Conservation (phyloP, 2,888 invertebrate species). For the Shargacucullia verbasci region DNA sequence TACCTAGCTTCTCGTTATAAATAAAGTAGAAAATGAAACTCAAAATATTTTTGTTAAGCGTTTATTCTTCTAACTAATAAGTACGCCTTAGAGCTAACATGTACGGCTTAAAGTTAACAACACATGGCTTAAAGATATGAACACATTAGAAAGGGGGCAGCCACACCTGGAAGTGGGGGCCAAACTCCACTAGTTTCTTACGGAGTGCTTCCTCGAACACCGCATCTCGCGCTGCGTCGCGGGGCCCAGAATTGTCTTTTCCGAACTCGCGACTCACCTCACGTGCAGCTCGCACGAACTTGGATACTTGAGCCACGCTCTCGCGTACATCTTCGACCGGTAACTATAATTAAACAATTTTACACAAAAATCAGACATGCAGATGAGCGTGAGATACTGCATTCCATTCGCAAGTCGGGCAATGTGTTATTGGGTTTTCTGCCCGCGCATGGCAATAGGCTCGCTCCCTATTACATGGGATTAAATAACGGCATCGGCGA, state of each 20-base stretch:
- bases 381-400: no score
- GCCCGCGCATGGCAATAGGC: no score
- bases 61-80: slow-evolving; percentile 61
- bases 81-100: slow-evolving; percentile 24
- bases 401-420: not conserved
- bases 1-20: no score
- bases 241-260: slow-evolving; percentile 73
- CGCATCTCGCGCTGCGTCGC: slow-evolving; percentile 84
- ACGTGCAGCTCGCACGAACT: slow-evolving; percentile 78
- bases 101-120: slow-evolving; percentile 34
- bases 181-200: slow-evolving; percentile 88
- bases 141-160: slow-evolving; percentile 87
- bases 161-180: slow-evolving; percentile 88
- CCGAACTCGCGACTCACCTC: slow-evolving; percentile 79
- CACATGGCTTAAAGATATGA: slow-evolving; percentile 59
- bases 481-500: no score
- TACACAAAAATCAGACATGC: no score
- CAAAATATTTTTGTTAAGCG: slow-evolving; percentile 32
- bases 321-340: slow-evolving; percentile 82
- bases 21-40: slow-evolving; percentile 1
- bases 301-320: slow-evolving; percentile 82
- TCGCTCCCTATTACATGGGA: no score
- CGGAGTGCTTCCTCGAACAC: slow-evolving; percentile 83
- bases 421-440: no score
- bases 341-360: slow-evolving; percentile 58